A percentile compares a stretch with the other conserved stretches of the same genome.
phyloP scores from a whole-genome alignment of 2,797 vertebrate genomes.

The Hafferia zeledoni region DNA sequence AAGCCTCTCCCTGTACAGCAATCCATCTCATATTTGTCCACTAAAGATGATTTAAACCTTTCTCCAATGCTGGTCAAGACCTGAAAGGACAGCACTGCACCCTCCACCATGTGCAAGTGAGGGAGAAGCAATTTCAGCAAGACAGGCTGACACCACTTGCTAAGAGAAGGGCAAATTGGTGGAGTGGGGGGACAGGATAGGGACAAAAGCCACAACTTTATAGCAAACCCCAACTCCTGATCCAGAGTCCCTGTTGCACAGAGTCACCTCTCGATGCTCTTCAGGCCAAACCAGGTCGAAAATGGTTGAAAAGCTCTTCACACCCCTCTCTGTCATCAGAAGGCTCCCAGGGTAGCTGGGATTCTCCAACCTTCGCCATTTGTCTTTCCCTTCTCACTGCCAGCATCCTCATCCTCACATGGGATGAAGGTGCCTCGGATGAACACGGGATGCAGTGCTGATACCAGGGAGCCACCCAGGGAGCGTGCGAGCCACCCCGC shows the following conservation, averaged over 20 bases:
- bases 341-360: rapidly evolving
- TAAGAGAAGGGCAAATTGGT: neutral
- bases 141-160: rapidly evolving
- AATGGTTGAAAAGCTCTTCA: neutral
- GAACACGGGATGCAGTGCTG: neutral
- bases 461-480: neutral
- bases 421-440: neutral
- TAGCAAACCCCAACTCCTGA: neutral
- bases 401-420: neutral
- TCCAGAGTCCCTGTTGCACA: too few species aligned
- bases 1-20: neutral
- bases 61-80: neutral
- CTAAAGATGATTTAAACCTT: neutral
- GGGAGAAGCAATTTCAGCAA: neutral
- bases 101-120: rapidly evolving
- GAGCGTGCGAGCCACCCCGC: slow-evolving; percentile 15
- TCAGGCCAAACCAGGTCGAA: neutral
- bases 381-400: rapidly evolving
- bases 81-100: neutral
- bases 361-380: neutral
- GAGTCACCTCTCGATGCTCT: neutral
- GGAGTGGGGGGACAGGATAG: rapidly evolving
- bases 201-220: neutral
- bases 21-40: neutral
- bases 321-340: neutral